Evolutionary conservation across 1,140 invertebrate species (phyloP).

Genomic region (Nylanderia fulva): DNA sequence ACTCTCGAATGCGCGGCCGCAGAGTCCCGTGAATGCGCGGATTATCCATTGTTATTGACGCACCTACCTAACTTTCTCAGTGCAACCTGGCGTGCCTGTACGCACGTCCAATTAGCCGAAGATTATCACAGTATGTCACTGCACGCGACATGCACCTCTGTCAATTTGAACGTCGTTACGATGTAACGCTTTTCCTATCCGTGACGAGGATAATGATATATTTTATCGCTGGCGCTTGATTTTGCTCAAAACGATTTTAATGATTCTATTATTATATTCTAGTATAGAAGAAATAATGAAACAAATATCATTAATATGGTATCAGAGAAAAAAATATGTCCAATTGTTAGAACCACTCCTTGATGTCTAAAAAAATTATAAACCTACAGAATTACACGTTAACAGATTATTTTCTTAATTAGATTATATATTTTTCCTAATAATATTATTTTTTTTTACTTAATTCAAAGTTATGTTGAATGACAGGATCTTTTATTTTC

Average conservation of each 20-base stretch:
- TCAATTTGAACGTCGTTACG: neutral
- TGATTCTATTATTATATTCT: neutral
- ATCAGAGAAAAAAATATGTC: neutral
- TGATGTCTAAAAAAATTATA: neutral
- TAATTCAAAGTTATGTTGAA: neutral
- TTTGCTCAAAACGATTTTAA: neutral
- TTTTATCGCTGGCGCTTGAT: neutral
- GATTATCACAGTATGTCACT: slow-evolving; percentile 57
- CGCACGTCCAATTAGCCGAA: slow-evolving; percentile 72
- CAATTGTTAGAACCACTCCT: neutral
- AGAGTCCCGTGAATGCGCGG: slow-evolving; percentile 70
- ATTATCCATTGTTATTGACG: slow-evolving; percentile 77
- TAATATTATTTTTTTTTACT: neutral
- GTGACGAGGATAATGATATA: neutral
- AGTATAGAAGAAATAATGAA: neutral
- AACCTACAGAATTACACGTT: neutral
- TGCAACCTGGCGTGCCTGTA: slow-evolving; percentile 54
- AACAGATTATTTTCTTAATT: neutral
- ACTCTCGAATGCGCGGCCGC: slow-evolving; percentile 72
- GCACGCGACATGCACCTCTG: slow-evolving; percentile 14
- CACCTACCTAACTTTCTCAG: slow-evolving; percentile 43
- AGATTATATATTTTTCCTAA: neutral
- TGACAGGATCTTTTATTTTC: neutral
- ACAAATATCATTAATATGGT: too few species aligned
- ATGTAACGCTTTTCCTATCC: neutral